These are phyloP conservation scores for Osmerus mordax DNA, from an alignment of 2,113 vertebrate species.

Conservation along the genomic window DNA sequence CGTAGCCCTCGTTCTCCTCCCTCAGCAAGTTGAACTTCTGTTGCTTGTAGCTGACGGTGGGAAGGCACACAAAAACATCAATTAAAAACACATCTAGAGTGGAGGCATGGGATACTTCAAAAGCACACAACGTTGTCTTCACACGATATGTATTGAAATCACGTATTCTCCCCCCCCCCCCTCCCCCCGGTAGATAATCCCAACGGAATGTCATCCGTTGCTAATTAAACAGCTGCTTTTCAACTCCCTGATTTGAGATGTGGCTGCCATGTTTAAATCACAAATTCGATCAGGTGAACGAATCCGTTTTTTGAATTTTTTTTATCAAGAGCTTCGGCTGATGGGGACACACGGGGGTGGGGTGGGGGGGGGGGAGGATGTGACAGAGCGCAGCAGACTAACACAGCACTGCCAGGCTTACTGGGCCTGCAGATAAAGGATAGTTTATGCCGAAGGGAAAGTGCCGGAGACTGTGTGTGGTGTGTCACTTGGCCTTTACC, in stretches of 20 bases:
- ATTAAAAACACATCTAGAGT: neutral
- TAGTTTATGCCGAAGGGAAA: neutral
- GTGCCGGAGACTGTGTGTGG: neutral
- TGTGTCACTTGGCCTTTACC: neutral
- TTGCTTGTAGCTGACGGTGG: conserved; percentile 87
- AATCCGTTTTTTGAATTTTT: neutral
- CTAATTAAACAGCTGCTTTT: neutral
- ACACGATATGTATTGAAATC: no score
- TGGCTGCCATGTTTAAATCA: no score
- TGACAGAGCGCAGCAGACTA: no score
- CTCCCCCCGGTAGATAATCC: no score
- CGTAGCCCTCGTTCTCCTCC: conserved; percentile 98
- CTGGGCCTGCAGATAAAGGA: neutral
- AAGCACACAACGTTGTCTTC: no score
- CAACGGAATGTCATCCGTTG: no score
- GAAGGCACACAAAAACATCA: neutral
- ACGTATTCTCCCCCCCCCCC: no score
- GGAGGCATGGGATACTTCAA: no score
- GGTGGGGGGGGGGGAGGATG: no score
- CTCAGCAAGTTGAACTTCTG: conserved; percentile 98
- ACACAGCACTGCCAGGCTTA: no score
- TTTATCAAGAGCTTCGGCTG: neutral
- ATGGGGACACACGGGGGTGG: no score
- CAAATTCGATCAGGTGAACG: neutral
- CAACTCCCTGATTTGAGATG: no score